Percentiles rank a stretch among this genome's conserved stretches.
These are phyloP conservation scores for Odontomachus brunneus DNA, from an alignment of 1,140 invertebrate genomes.

Conservation along the genomic window DNA sequence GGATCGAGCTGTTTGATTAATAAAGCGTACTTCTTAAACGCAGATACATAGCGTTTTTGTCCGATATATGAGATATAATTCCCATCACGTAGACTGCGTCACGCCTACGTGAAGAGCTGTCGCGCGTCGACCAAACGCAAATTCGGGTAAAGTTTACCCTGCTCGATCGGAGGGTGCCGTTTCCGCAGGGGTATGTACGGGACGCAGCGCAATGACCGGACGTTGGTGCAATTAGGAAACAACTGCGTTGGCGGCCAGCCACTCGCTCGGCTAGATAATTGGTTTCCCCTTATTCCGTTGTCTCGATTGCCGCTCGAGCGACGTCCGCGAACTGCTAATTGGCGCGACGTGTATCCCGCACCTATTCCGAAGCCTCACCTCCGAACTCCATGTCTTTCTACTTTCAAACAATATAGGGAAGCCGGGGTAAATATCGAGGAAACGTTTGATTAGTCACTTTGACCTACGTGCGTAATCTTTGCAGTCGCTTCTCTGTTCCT, in stretches of 20 bases:
- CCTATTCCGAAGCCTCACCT: slow-evolving; percentile 53
- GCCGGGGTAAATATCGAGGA: neutral
- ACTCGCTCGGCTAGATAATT: slow-evolving; percentile 70
- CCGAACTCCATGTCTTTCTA: neutral
- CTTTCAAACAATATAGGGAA: neutral
- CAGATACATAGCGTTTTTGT: slow-evolving; percentile 3
- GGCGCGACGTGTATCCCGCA: slow-evolving; percentile 63
- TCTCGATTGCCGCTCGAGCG: slow-evolving; percentile 66
- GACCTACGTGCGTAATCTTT: neutral
- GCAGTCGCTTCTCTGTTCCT: neutral
- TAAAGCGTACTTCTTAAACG: slow-evolving; percentile 20
- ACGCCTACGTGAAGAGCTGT: slow-evolving; percentile 37
- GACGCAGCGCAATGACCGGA: slow-evolving; percentile 59
- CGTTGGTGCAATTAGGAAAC: slow-evolving; percentile 77
- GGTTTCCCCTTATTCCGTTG: slow-evolving; percentile 74
- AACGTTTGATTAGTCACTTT: slow-evolving; percentile 8
- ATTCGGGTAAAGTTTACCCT: slow-evolving; percentile 61
- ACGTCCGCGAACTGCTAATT: slow-evolving; percentile 72
- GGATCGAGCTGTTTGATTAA: slow-evolving; percentile 14
- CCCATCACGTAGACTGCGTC: slow-evolving; percentile 45
- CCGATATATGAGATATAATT: slow-evolving; percentile 22
- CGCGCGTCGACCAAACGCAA: slow-evolving; percentile 43
- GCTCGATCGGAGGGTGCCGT: slow-evolving; percentile 50
- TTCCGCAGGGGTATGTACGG: slow-evolving; percentile 46
- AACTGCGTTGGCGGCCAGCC: slow-evolving; percentile 73